Evolutionary conservation across 2,888 invertebrate species (phyloP).

Genomic region (Iselma pallidipennis): DNA sequence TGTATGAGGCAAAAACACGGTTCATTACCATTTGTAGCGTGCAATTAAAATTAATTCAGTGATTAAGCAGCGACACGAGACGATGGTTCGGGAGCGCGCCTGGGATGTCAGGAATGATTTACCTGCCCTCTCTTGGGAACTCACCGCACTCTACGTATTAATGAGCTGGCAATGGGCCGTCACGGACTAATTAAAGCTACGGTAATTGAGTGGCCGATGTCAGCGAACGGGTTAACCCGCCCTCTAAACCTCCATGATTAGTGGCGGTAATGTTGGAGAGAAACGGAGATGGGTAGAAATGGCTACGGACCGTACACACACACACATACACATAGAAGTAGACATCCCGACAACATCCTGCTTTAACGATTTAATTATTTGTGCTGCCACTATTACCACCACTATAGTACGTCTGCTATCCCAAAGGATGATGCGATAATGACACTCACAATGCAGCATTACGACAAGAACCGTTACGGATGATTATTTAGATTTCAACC

Average conservation of each 20-base stretch:
- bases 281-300: conserved; percentile 7
- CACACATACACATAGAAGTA: conserved; percentile 4
- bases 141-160: conserved; percentile 48
- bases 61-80: conserved; percentile 50
- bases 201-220: conserved; percentile 56
- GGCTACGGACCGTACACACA: conserved; percentile 1
- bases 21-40: conserved; percentile 45
- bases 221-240: conserved; percentile 53
- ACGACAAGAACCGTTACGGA: neutral
- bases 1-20: conserved; percentile 38
- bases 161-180: conserved; percentile 56
- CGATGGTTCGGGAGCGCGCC: conserved; percentile 35
- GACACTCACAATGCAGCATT: neutral
- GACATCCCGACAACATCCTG: conserved; percentile 14
- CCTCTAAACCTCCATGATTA: conserved; percentile 50
- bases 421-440: neutral
- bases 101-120: conserved; percentile 50
- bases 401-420: neutral
- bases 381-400: neutral
- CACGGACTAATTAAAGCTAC: conserved; percentile 55
- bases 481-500: neutral
- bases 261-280: conserved; percentile 32
- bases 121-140: conserved; percentile 51
- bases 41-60: conserved; percentile 53
- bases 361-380: conserved; percentile 25